phyloP scores from a whole-genome alignment of 2,113 vertebrate species.

The Ceyx margarethae region DNA sequence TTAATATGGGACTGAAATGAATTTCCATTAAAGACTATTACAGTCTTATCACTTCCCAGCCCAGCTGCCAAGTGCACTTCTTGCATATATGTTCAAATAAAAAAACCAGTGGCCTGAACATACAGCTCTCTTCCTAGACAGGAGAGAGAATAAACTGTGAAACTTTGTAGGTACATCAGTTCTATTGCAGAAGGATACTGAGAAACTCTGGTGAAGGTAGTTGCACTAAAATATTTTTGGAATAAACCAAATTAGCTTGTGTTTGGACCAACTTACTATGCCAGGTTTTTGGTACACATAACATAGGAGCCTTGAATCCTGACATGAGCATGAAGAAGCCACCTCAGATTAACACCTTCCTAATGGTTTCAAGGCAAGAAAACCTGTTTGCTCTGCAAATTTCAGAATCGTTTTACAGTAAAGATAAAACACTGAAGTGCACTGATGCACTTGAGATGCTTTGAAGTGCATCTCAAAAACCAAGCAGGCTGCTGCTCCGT shows the following conservation, averaged over 20 bases:
- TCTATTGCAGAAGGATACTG: background rate
- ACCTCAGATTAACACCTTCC: background rate
- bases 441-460: background rate
- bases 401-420: background rate
- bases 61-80: conserved; percentile 7
- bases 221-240: background rate
- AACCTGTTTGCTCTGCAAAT: background rate
- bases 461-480: background rate
- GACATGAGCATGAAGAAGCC: background rate
- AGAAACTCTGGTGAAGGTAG: background rate
- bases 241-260: background rate
- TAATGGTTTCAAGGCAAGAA: background rate
- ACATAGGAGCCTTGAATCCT: background rate
- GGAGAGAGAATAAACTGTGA: background rate
- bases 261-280: background rate
- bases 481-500: background rate
- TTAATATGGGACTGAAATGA: background rate
- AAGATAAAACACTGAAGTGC: background rate
- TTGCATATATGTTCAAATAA: conserved; percentile 25
- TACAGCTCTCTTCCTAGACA: background rate
- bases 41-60: background rate
- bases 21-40: background rate
- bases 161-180: background rate
- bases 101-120: background rate
- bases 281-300: background rate